Base-by-base conservation (phyloP, 2,888 invertebrate genomes). In the Caenorhabditis zanzibari region DNA sequence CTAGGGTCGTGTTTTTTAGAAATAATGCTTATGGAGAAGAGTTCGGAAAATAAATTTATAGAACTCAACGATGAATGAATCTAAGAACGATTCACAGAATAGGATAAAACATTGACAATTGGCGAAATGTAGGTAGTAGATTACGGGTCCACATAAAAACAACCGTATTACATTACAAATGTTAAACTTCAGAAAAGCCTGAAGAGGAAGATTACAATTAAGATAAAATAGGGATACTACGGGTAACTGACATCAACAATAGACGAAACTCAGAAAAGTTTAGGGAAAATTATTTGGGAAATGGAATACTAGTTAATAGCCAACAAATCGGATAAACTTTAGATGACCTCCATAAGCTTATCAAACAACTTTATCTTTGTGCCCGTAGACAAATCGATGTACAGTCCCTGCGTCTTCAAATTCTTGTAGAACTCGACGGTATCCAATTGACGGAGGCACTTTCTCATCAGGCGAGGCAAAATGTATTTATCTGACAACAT, bases 121-220 rank as follows among this genome's bases (percentile, higher is more conserved):
- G 49, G 19, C 22, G 19, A 26, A 26, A 26, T 14, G 22, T 10
- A 47, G 22, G 41, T n/a, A 28, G 64, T 32, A 16, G 26, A 59
- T 49, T 38, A 14, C 41, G 22, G 59, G 38, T 61, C n/a, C 38
- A 38, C 12, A 52, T 68, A 68, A 76, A 80, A 72, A 80, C 80
- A 80, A 73, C 66, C 56, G 73, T 80, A 49, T 66, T 80, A 69
- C 49, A 72, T 71, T 73, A 73, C 80, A 68, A 28, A 14, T 38
- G 19, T 38, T 14, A 24, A 41, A 54, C 12, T 26, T 9, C 54
- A 26, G 54, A 4, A 14, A 54, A 54, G 24, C 19, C 22, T 12
- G 54, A 54, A 9, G 26, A 54, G 14, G 12, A 4, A 4, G 22
- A 3, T 4, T 16, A 56, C 28, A 7, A 4, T 52, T 12, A 54